Percentiles rank a stretch among this genome's conserved stretches.
Conservation (phyloP, 2,888 invertebrate genomes). For the Geotrupes spiniger region DNA sequence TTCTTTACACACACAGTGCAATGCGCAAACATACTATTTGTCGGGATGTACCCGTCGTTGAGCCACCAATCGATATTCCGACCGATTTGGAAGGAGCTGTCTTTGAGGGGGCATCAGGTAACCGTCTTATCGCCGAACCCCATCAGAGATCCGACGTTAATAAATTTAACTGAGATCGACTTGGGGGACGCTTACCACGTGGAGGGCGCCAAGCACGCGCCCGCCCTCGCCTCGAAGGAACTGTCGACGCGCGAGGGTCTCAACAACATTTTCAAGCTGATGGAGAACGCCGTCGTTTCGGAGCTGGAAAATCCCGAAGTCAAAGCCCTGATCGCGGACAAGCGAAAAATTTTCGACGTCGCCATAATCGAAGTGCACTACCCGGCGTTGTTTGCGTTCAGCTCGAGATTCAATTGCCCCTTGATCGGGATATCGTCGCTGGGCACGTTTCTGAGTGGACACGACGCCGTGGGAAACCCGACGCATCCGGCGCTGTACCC, state of each 20-base stretch:
- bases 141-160: slow-evolving; percentile 41
- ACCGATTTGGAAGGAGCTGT: slow-evolving; percentile 49
- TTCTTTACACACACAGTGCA: slow-evolving; percentile 11
- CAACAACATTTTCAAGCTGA: slow-evolving; percentile 20
- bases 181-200: slow-evolving; percentile 31
- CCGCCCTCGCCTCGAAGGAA: slow-evolving; percentile 11
- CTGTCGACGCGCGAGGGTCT: slow-evolving; percentile 19
- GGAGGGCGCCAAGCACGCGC: slow-evolving; percentile 12
- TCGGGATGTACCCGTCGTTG: slow-evolving; percentile 49
- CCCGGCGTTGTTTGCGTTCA: slow-evolving; percentile 23
- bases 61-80: slow-evolving; percentile 54
- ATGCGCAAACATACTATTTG: slow-evolving; percentile 19
- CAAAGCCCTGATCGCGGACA: slow-evolving; percentile 16
- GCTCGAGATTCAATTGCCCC: slow-evolving; percentile 26
- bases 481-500: slow-evolving; percentile 18
- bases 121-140: slow-evolving; percentile 51
- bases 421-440: slow-evolving; percentile 27
- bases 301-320: slow-evolving; percentile 16
- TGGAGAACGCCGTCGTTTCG: slow-evolving; percentile 18
- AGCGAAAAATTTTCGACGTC: slow-evolving; percentile 24
- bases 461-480: slow-evolving; percentile 19
- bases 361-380: slow-evolving; percentile 24
- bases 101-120: slow-evolving; percentile 52
- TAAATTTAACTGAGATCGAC: slow-evolving; percentile 49
- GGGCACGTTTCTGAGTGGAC: slow-evolving; percentile 10